These are phyloP conservation scores for Thysanoteuthis rhombus DNA, from an alignment of 2,888 invertebrate species.

Conservation along the genomic window DNA sequence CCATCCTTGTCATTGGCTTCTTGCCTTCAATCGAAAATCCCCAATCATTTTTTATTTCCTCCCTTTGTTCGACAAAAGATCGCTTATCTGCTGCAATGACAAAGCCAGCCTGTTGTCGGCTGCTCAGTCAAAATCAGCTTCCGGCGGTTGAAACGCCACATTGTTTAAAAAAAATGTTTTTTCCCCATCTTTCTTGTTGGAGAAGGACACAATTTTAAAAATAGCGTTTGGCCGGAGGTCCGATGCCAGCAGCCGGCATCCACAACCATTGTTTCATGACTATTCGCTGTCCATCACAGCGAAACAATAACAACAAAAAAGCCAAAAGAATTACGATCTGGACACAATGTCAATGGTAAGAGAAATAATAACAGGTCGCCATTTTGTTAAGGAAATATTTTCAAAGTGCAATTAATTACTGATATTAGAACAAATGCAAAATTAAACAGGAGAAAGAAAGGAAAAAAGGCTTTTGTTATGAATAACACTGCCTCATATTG, in stretches of 20 bases:
- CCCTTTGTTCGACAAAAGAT: not conserved
- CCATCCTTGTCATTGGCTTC: not conserved
- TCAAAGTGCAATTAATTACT: not conserved
- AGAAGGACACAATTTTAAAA: not conserved
- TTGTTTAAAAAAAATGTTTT: too few species aligned
- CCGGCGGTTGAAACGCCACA: not conserved
- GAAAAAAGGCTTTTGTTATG: not conserved
- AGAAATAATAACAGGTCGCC: not conserved
- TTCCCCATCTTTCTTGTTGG: not conserved
- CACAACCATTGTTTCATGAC: not conserved
- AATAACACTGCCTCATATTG: not conserved
- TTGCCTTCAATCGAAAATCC: not conserved
- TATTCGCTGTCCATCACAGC: not conserved
- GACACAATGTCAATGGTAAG: not conserved
- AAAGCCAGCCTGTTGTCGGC: not conserved
- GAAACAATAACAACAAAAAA: not conserved
- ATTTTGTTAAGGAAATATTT: not conserved
- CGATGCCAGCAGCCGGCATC: not conserved
- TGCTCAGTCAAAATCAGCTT: not conserved
- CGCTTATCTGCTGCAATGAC: not conserved
- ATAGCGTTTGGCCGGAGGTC: not conserved
- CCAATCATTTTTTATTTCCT: not conserved
- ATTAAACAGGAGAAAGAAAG: not conserved
- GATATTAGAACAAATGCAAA: not conserved
- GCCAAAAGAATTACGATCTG: not conserved